These are phyloP conservation scores for Pseudomyrmex gracilis DNA, from an alignment of 1,140 invertebrate species.

Conservation along the genomic window DNA sequence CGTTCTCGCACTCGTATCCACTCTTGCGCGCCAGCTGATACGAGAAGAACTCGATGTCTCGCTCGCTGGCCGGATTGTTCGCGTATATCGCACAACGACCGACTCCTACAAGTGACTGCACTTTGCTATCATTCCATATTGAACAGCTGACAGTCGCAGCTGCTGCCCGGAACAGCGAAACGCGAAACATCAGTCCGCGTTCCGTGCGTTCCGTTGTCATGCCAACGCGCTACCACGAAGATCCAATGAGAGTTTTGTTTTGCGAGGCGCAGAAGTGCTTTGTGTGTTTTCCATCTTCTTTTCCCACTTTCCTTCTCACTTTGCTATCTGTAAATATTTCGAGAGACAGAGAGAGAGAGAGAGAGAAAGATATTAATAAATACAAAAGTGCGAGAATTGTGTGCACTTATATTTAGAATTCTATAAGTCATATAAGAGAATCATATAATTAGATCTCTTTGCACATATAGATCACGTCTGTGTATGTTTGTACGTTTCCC, in stretches of 20 bases:
- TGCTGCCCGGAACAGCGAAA: slow-evolving; percentile 62
- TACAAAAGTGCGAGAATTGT: too few species aligned
- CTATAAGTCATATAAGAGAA: too few species aligned
- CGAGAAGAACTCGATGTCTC: slow-evolving; percentile 2
- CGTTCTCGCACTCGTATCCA: slow-evolving; percentile 49
- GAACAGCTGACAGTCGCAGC: slow-evolving; percentile 77
- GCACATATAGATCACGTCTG: too few species aligned
- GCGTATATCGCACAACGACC: slow-evolving; percentile 38
- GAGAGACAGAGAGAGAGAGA: too few species aligned
- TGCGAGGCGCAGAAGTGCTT: neutral
- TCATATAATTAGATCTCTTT: too few species aligned
- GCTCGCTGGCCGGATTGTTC: slow-evolving; percentile 55
- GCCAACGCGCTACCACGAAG: slow-evolving; percentile 37
- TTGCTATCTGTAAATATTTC: too few species aligned
- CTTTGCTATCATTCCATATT: slow-evolving; percentile 76
- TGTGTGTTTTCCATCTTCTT: neutral
- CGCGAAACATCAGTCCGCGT: slow-evolving; percentile 57
- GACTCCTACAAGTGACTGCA: slow-evolving; percentile 70
- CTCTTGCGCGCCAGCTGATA: slow-evolving; percentile 59
- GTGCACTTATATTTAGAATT: too few species aligned
- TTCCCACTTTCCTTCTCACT: neutral
- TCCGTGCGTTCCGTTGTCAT: slow-evolving; percentile 66
- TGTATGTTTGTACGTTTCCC: too few species aligned
- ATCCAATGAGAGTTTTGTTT: neutral
- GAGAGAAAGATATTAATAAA: too few species aligned